Evolutionary conservation across 2,888 invertebrate genomes (phyloP), one percentile per base, ranked within the genome.

Genomic region (Oscheius sp.): DNA sequence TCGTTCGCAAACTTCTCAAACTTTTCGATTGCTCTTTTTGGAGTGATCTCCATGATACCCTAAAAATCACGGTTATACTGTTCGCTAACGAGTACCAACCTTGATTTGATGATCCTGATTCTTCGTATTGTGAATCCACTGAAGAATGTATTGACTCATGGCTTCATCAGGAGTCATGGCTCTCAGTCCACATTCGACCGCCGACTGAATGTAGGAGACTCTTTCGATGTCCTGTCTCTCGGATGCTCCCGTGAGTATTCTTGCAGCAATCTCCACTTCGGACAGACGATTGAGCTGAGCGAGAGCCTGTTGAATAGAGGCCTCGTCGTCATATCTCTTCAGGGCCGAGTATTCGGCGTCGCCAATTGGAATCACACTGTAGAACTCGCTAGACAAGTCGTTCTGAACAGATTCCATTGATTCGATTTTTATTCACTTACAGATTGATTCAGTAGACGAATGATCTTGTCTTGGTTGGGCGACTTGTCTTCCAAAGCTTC

Each of bases 141-240:
- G 90, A 50, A 92, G 89, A 75, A 92, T 90, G 77, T 90, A 87
- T 82, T 92, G 91, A 47, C 91, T 87, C 79, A 91, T 91, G 32
- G 85, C 83, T 29, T 89, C 89, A 21, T 90, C 87, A 73, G 90
- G 89, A 57, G 88, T 85, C 84, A 91, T 79, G 50, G 87, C 81
- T 73, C 88, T 80, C 32, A 90, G 83, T 63, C 85, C 82, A 77
- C 90, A 89, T 55, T 89, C 88, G 21, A 90, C 78, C 48, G 89
- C 84, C 66, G 85, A 83, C 79, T 89, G 89, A 55, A 90, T 86
- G 83, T 90, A 90, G 35, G 73, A 70, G 48, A 81, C 55, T 21
- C 81, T 70, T 29, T 81, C 78, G 2, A 79, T 55, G 13, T 76
- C 68, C 10, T 42, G n/a, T 21, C 62, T 51, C 21, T 70, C 59